A percentile compares a stretch with the other conserved stretches of the same genome.
Evolutionary conservation across 2,113 vertebrate species (phyloP).

Genomic region (Podocnemis expansa): DNA sequence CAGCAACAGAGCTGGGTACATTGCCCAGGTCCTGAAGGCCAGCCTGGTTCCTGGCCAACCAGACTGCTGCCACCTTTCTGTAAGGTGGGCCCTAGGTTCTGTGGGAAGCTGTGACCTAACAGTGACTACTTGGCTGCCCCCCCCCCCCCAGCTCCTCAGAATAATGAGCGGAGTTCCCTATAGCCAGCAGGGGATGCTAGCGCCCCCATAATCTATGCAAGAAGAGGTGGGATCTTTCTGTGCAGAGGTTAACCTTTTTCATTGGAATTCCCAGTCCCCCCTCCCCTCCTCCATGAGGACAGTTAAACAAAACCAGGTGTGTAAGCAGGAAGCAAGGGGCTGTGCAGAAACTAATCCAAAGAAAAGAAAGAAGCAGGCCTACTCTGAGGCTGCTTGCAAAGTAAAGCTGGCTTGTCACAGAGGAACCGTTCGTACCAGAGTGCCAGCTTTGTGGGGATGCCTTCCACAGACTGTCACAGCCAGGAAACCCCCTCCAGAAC

Average conservation of each 20-base stretch:
- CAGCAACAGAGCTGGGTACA: background rate
- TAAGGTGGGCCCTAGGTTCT: background rate
- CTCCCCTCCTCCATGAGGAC: background rate
- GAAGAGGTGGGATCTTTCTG: background rate
- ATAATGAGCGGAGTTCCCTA: background rate
- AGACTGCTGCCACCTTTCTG: background rate
- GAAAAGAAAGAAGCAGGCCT: background rate
- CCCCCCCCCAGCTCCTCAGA: background rate
- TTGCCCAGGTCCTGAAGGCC: fast-evolving
- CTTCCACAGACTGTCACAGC: no score
- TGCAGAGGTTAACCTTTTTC: background rate
- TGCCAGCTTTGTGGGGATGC: background rate
- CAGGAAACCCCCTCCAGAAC: background rate
- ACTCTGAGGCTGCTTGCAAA: fast-evolving
- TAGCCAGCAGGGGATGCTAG: background rate
- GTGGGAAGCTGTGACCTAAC: background rate
- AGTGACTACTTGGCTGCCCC: background rate
- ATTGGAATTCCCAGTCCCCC: background rate
- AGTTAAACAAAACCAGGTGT: background rate
- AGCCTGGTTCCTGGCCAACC: no score
- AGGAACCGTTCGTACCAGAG: background rate
- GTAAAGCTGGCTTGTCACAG: background rate
- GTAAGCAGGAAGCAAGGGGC: fast-evolving
- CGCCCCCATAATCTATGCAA: background rate
- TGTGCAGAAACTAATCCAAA: fast-evolving